These are phyloP conservation scores for Cecidostiba fungosa DNA, from an alignment of 2,888 invertebrate genomes.

Conservation along the genomic window DNA sequence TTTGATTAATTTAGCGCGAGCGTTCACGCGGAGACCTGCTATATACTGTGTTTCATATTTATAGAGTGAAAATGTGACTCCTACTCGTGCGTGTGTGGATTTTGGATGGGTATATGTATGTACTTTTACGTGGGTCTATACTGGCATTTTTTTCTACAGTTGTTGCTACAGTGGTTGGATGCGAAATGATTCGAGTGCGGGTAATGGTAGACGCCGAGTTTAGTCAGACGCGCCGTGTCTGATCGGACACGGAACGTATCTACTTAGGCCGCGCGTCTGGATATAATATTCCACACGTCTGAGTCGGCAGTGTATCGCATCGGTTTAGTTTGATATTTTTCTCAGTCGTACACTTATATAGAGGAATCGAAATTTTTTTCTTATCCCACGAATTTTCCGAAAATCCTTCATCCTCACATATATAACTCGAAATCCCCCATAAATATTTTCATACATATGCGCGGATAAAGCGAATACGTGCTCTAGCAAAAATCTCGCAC, in stretches of 20 bases:
- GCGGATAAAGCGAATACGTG: neutral
- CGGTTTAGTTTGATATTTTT: neutral
- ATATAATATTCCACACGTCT: neutral
- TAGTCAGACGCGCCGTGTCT: neutral
- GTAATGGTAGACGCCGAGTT: neutral
- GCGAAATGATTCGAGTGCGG: neutral
- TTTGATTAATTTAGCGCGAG: constrained; percentile 39
- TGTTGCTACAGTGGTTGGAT: neutral
- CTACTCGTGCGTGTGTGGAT: neutral
- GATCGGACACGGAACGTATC: neutral
- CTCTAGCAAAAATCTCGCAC: neutral
- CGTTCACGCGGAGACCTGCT: neutral
- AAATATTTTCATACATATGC: neutral
- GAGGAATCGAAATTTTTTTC: neutral
- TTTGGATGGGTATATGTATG: no score
- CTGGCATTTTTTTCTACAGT: no score
- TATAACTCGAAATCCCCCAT: neutral
- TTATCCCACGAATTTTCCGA: neutral
- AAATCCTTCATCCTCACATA: neutral
- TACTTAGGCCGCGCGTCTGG: neutral
- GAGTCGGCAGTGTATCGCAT: neutral
- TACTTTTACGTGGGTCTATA: no score
- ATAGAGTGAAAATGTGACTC: neutral
- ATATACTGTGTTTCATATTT: neutral
- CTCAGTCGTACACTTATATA: no score